A percentile compares a stretch with the other conserved stretches of the same genome.
Evolutionary conservation across 2,888 invertebrate genomes (phyloP).

Genomic region (Eupithecia insigniata): DNA sequence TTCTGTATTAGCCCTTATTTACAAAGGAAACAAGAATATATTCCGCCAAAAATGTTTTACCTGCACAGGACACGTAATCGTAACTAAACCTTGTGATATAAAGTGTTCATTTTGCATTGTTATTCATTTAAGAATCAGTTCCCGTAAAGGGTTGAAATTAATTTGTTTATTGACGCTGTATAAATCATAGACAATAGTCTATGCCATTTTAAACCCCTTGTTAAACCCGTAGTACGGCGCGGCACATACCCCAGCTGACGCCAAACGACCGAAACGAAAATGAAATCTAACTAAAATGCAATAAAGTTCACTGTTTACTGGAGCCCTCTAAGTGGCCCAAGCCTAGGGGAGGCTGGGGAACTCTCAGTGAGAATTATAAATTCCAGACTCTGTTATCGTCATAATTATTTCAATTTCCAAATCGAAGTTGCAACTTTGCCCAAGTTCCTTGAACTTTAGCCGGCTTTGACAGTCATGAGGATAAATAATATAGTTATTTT

Average conservation of each 20-base stretch:
- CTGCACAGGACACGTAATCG: neutral
- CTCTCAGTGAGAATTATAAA: constrained; percentile 67
- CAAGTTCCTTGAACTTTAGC: constrained; percentile 25
- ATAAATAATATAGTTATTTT: constrained; percentile 18
- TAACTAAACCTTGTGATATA: neutral
- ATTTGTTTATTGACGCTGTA: constrained; percentile 12
- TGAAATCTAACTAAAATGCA: neutral
- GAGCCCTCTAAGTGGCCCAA: neutral
- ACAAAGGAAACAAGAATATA: neutral
- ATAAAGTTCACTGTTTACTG: constrained; percentile 11
- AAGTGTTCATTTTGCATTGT: neutral
- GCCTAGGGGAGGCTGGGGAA: constrained; percentile 16
- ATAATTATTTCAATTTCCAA: constrained; percentile 60
- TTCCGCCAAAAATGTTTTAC: neutral
- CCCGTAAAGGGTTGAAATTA: neutral
- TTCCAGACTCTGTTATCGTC: constrained; percentile 61
- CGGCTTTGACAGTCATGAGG: constrained; percentile 16
- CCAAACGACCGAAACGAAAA: neutral
- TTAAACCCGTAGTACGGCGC: neutral
- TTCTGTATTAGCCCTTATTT: neutral
- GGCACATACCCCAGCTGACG: constrained; percentile 8
- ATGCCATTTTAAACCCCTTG: neutral
- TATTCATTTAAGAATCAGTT: constrained; percentile 1
- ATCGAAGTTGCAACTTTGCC: constrained; percentile 40
- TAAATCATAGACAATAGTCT: constrained; percentile 11